Evolutionary conservation across 1,140 invertebrate genomes (phyloP).

Genomic region (Tachypleus tridentatus): DNA sequence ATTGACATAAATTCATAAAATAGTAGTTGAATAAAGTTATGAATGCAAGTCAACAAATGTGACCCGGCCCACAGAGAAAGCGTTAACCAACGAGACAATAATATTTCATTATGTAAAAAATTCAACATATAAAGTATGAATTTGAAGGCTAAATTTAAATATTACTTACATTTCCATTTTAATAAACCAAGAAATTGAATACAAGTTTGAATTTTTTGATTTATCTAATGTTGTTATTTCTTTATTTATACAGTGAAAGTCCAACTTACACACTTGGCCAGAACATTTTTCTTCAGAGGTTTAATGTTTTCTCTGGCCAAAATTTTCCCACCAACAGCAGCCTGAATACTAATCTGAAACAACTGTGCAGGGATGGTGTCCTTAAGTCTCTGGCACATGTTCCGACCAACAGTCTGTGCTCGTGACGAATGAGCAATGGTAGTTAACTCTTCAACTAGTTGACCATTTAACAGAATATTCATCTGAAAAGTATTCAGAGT

Average conservation of each 20-base stretch:
- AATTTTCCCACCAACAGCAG: slow-evolving; percentile 62
- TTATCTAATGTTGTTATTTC: neutral
- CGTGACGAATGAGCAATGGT: slow-evolving; percentile 62
- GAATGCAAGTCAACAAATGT: no score
- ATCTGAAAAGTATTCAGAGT: slow-evolving; percentile 42
- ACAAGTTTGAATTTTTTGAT: no score
- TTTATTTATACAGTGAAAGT: slow-evolving; percentile 13
- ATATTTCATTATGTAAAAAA: no score
- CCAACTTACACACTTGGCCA: slow-evolving; percentile 70
- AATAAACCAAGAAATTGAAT: no score
- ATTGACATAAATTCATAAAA: no score
- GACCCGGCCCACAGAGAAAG: no score
- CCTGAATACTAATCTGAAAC: slow-evolving; percentile 76
- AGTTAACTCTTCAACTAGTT: slow-evolving; percentile 71
- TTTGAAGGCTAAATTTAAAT: no score
- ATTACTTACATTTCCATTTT: no score
- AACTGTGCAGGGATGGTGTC: slow-evolving; percentile 82
- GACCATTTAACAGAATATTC: slow-evolving; percentile 66
- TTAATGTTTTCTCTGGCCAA: slow-evolving; percentile 76
- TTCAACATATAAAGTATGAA: no score
- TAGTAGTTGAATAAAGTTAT: no score
- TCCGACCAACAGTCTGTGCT: slow-evolving; percentile 50
- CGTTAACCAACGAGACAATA: no score
- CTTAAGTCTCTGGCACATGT: slow-evolving; percentile 62
- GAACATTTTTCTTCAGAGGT: slow-evolving; percentile 81